A percentile compares a stretch with the other conserved stretches of the same genome.
Evolutionary conservation across 2,888 invertebrate species (phyloP).

Genomic region (Amphipoea oculea): DNA sequence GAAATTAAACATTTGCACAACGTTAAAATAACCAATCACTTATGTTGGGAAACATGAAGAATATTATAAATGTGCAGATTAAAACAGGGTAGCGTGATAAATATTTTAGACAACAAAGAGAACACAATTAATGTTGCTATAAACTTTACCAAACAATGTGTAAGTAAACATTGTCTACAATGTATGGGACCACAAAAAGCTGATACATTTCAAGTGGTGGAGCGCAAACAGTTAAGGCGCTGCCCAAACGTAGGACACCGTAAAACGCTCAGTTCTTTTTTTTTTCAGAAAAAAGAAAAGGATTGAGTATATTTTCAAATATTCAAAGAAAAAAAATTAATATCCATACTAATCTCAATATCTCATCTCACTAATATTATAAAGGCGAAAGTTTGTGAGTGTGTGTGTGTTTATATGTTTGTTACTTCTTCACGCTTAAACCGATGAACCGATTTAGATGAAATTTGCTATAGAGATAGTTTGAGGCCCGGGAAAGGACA

Average conservation of each 20-base stretch:
- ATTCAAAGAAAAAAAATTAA: not conserved
- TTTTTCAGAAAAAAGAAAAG: not conserved
- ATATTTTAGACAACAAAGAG: conserved; percentile 53
- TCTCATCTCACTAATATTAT: too few species aligned
- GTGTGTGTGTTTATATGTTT: too few species aligned
- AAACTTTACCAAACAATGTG: conserved; percentile 52
- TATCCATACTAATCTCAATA: too few species aligned
- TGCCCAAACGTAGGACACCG: not conserved
- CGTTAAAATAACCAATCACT: conserved; percentile 51
- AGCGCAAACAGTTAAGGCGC: not conserved
- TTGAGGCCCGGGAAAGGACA: too few species aligned
- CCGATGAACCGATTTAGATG: too few species aligned
- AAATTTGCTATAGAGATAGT: too few species aligned
- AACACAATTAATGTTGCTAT: conserved; percentile 59
- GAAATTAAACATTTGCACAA: conserved; percentile 46
- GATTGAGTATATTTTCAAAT: not conserved
- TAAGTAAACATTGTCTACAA: conserved; percentile 50
- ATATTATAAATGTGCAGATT: conserved; percentile 34
- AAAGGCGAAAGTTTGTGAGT: too few species aligned
- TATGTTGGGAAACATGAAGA: conserved; percentile 45
- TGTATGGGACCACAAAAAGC: conserved; percentile 47
- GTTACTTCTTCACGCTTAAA: too few species aligned
- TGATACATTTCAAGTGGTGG: conserved; percentile 27
- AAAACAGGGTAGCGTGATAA: conserved; percentile 38
- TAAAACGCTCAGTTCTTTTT: not conserved